phyloP scores from a whole-genome alignment of 1,140 invertebrate species.

The Drosophila leontia region DNA sequence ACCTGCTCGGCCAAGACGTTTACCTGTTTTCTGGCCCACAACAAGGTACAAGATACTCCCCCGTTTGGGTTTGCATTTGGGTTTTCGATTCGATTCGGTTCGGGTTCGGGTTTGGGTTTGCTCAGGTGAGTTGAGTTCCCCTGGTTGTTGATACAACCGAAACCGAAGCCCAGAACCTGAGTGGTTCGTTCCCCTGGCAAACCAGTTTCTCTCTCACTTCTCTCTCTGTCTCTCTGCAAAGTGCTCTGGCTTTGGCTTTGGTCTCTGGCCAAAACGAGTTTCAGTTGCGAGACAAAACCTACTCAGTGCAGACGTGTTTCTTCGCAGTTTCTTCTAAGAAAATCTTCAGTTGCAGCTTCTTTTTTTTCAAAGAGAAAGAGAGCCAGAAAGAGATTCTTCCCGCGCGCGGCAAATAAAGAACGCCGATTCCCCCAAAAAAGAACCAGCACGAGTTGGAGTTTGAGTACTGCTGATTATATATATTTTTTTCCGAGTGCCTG shows the following conservation, averaged over 20 bases:
- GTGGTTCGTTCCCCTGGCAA: constrained; percentile 47
- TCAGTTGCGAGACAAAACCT: constrained; percentile 70
- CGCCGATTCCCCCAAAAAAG: neutral
- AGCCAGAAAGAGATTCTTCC: neutral
- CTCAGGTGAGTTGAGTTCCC: constrained; percentile 55
- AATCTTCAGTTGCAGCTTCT: neutral
- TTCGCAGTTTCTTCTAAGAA: constrained; percentile 7
- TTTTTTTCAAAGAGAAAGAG: neutral
- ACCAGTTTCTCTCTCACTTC: constrained; percentile 38
- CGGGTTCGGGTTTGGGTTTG: constrained; percentile 22
- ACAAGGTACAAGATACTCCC: constrained; percentile 47
- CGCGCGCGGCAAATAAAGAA: constrained; percentile 36
- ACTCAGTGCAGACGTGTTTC: constrained; percentile 63
- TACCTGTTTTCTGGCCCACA: constrained; percentile 67
- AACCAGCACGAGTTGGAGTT: neutral
- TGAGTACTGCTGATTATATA: neutral
- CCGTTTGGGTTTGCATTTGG: constrained; percentile 23
- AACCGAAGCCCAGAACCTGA: constrained; percentile 20
- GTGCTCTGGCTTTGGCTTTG: constrained; percentile 1
- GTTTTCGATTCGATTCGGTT: neutral
- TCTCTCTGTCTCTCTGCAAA: constrained; percentile 4
- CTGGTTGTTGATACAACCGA: constrained; percentile 62
- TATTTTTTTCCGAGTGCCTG: constrained; percentile 1
- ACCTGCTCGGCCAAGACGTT: constrained; percentile 58
- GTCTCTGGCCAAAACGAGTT: constrained; percentile 61